Conservation (phyloP, 2,797 vertebrate species). For the Danio kyathit region DNA sequence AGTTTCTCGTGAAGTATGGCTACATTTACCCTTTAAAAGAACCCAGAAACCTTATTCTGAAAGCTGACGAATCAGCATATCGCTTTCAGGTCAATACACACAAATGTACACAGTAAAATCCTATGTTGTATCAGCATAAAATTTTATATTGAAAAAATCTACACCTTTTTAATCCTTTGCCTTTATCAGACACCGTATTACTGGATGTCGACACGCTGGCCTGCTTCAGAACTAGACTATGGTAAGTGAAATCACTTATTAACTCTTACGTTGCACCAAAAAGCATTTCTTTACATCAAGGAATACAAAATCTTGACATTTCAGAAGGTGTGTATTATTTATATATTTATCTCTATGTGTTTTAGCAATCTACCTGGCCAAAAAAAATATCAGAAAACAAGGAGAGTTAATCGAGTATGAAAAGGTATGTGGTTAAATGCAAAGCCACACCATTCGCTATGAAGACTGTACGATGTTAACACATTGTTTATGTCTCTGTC, state of each 20-base stretch:
- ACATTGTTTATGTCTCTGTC: not conserved
- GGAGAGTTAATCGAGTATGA: conserved; percentile 89
- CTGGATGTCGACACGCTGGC: conserved; percentile 92
- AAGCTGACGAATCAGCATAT: conserved; percentile 86
- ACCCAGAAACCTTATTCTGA: conserved; percentile 80
- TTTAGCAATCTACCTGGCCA: conserved; percentile 92
- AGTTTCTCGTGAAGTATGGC: conserved; percentile 85
- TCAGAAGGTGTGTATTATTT: not conserved
- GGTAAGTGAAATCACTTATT: conserved; percentile 74
- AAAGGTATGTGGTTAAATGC: conserved; percentile 80
- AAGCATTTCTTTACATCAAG: not conserved
- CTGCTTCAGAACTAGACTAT: conserved; percentile 90
- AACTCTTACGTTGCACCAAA: not conserved
- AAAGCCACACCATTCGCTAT: not conserved
- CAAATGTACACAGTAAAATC: not conserved
- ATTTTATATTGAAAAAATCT: not conserved
- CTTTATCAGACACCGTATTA: conserved; percentile 89
- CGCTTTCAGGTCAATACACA: conserved; percentile 87
- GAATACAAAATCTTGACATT: not conserved
- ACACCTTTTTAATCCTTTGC: conserved; percentile 11
- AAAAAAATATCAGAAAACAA: conserved; percentile 94
- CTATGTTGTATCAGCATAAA: not conserved
- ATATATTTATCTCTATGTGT: not conserved
- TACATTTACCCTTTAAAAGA: conserved; percentile 91
- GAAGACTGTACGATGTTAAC: not conserved